phyloP scores from a whole-genome alignment of 1,140 invertebrate species.

The Temnothorax curvispinosus region DNA sequence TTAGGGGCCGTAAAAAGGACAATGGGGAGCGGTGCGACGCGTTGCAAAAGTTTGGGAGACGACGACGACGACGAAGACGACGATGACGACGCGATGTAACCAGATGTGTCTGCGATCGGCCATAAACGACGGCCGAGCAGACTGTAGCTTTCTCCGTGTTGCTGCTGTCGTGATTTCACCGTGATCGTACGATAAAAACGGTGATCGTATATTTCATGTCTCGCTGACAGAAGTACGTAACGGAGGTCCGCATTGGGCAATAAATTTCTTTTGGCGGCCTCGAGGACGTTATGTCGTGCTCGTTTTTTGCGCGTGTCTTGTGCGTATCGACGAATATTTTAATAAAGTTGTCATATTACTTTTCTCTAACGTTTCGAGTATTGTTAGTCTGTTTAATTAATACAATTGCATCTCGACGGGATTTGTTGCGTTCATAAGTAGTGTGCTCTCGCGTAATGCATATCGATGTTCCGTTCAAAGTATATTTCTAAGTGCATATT shows the following conservation, averaged over 20 bases:
- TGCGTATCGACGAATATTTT: background rate
- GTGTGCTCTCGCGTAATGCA: too few relatives aligned
- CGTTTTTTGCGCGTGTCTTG: background rate
- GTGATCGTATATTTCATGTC: conserved; percentile 69
- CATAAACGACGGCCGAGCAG: conserved; percentile 65
- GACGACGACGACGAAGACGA: conserved; percentile 3
- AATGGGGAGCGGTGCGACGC: conserved; percentile 40
- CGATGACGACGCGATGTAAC: conserved; percentile 35
- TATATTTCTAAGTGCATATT: conserved; percentile 17
- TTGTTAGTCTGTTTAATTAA: background rate
- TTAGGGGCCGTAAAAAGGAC: conserved; percentile 69
- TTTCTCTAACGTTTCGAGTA: background rate
- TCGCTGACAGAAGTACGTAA: conserved; percentile 55
- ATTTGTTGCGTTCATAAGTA: background rate
- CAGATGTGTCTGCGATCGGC: conserved; percentile 67
- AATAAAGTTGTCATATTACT: background rate
- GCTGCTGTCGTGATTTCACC: conserved; percentile 71
- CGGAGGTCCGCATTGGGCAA: conserved; percentile 14
- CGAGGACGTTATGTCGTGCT: background rate
- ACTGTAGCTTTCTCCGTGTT: conserved; percentile 71
- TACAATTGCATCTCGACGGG: background rate
- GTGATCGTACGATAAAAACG: conserved; percentile 69
- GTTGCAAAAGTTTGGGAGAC: conserved; percentile 62
- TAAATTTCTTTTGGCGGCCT: conserved; percentile 50
- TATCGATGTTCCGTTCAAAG: background rate